Conservation (phyloP, 1,140 invertebrate genomes). For the Pseudoatta argentina region DNA sequence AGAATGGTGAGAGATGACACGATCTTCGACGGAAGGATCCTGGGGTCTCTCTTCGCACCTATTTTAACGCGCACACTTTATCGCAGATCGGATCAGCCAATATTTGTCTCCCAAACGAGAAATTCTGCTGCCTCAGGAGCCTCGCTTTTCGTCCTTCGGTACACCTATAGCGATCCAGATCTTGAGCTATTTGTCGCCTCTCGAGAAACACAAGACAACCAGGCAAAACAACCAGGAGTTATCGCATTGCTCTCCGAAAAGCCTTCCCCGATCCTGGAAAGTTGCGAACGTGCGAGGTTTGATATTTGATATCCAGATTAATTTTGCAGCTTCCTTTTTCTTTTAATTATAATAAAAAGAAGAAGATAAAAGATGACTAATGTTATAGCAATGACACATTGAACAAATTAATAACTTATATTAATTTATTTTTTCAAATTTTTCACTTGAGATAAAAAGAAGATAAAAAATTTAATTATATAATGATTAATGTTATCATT, state of each 20-base stretch:
- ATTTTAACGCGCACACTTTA: constrained; percentile 75
- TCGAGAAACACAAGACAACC: not conserved
- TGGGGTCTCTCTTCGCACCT: constrained; percentile 72
- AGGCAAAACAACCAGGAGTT: not conserved
- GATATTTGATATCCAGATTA: not conserved
- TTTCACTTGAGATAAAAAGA: too few relatives aligned
- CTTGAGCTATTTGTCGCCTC: constrained; percentile 61
- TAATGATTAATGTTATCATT: too few relatives aligned
- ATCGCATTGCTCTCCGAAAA: constrained; percentile 25
- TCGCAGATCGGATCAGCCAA: constrained; percentile 66
- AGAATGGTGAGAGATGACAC: constrained; percentile 22
- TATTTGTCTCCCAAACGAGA: constrained; percentile 70
- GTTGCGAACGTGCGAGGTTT: not conserved
- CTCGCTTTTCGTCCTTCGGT: constrained; percentile 46
- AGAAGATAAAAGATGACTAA: not conserved
- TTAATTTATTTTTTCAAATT: not conserved
- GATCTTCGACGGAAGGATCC: constrained; percentile 58
- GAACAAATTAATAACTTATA: not conserved
- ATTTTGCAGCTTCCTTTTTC: not conserved
- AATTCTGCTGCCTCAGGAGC: constrained; percentile 50
- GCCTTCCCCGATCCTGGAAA: constrained; percentile 22
- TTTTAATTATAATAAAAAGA: too few relatives aligned
- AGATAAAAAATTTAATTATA: too few relatives aligned
- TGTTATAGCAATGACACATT: not conserved
- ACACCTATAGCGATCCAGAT: constrained; percentile 50